Evolutionary conservation across 1,140 invertebrate species (phyloP).

Genomic region (Patella vulgata): DNA sequence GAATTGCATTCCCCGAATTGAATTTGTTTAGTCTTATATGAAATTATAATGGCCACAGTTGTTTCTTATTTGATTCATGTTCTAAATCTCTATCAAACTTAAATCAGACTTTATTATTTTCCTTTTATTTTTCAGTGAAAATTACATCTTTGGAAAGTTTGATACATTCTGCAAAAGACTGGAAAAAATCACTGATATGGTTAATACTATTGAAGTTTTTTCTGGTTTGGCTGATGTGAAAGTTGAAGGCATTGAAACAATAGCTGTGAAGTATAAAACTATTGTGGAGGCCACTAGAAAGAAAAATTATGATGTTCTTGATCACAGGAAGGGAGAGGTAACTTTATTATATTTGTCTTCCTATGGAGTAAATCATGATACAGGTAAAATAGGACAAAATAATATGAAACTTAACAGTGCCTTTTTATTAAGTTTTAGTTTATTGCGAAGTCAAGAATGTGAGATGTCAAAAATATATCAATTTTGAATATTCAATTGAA

Average conservation of each 20-base stretch:
- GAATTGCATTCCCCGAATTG: not conserved
- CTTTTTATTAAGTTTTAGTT: no score
- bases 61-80: not conserved
- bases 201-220: constrained; percentile 81
- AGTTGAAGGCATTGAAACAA: constrained; percentile 65
- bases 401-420: not conserved
- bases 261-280: constrained; percentile 62
- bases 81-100: no score
- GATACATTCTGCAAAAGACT: constrained; percentile 91
- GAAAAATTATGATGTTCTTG: constrained; percentile 90
- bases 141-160: constrained; percentile 97
- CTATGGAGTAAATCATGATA: no score
- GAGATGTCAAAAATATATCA: no score
- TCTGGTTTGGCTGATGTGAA: constrained; percentile 59
- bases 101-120: no score
- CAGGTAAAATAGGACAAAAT: no score
- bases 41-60: not conserved
- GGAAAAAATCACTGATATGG: constrained; percentile 87
- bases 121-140: constrained; percentile 81
- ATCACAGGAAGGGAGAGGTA: constrained; percentile 84
- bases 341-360: constrained; percentile 4
- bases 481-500: no score
- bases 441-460: no score
- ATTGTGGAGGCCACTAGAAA: constrained; percentile 79
- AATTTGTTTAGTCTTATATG: not conserved